Conservation (phyloP, 1,140 invertebrate species). For the Chelonus insularis region DNA sequence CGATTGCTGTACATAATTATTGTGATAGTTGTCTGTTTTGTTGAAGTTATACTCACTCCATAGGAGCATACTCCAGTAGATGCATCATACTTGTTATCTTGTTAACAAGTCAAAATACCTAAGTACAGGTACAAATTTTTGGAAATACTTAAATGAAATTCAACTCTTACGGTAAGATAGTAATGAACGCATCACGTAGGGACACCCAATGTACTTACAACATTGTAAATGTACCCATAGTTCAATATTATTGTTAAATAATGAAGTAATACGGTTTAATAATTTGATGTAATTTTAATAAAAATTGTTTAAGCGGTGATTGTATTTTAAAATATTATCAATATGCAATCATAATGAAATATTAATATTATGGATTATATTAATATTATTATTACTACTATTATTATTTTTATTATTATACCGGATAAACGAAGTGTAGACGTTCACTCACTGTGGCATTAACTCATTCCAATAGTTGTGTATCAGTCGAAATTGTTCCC, state of each 20-base stretch:
- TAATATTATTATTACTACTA: constrained; percentile 7
- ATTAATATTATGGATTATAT: neutral
- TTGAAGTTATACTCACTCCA: constrained; percentile 50
- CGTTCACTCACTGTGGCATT: constrained; percentile 42
- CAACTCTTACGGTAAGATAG: constrained; percentile 27
- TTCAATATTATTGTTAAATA: constrained; percentile 35
- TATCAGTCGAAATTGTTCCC: constrained; percentile 42
- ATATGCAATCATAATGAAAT: constrained; percentile 12
- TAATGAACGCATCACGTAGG: constrained; percentile 35
- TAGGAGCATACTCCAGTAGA: constrained; percentile 46
- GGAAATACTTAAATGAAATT: constrained; percentile 39
- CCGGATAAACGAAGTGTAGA: constrained; percentile 47
- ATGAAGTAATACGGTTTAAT: too few relatives aligned
- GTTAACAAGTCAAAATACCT: constrained; percentile 53
- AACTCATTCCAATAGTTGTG: constrained; percentile 38
- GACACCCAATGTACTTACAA: constrained; percentile 57
- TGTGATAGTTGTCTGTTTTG: constrained; percentile 38
- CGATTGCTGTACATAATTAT: constrained; percentile 44
- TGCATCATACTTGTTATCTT: constrained; percentile 51
- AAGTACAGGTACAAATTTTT: constrained; percentile 48
- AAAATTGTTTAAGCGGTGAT: constrained; percentile 10
- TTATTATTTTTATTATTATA: constrained; percentile 37
- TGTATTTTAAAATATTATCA: constrained; percentile 9
- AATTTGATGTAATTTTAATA: too few relatives aligned
- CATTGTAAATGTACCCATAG: constrained; percentile 53